Conservation (phyloP, 2,888 invertebrate genomes). For the Frankliniella fusca region DNA sequence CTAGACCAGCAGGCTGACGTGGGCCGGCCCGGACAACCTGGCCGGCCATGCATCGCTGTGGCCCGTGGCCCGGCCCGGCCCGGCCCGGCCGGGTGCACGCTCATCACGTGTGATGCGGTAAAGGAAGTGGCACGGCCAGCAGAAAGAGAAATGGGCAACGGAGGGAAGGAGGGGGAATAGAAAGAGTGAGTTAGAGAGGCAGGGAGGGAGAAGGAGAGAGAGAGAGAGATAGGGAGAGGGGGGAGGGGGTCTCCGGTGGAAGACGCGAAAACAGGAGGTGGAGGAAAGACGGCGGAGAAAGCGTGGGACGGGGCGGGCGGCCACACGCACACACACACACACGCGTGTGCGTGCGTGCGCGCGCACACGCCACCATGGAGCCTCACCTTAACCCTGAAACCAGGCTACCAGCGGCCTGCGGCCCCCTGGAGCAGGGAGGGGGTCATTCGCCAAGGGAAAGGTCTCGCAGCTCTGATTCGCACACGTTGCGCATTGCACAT, state of each 20-base stretch:
- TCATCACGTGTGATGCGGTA: not conserved
- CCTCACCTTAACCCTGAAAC: conserved; percentile 22
- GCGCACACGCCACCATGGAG: not conserved
- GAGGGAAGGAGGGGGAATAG: not conserved
- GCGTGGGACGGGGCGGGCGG: conserved; percentile 13
- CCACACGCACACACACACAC: not conserved
- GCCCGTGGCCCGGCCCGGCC: not conserved
- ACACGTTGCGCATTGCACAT: no score
- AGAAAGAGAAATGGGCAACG: not conserved
- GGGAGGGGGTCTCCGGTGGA: not conserved
- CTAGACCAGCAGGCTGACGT: no score
- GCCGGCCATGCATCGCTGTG: not conserved
- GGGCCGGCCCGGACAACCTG: no score
- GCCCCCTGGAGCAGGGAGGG: no score
- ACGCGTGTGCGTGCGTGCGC: no score
- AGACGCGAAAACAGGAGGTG: conserved; percentile 4
- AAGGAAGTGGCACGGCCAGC: not conserved
- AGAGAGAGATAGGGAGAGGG: not conserved
- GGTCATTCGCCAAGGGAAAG: no score
- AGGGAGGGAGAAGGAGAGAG: not conserved
- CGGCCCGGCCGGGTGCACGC: not conserved
- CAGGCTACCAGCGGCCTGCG: not conserved
- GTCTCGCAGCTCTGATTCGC: no score
- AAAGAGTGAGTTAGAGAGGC: not conserved
- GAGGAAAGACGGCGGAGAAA: conserved; percentile 15